phyloP scores from a whole-genome alignment of 2,888 invertebrate genomes.

The Melangyna quadrimaculata region DNA sequence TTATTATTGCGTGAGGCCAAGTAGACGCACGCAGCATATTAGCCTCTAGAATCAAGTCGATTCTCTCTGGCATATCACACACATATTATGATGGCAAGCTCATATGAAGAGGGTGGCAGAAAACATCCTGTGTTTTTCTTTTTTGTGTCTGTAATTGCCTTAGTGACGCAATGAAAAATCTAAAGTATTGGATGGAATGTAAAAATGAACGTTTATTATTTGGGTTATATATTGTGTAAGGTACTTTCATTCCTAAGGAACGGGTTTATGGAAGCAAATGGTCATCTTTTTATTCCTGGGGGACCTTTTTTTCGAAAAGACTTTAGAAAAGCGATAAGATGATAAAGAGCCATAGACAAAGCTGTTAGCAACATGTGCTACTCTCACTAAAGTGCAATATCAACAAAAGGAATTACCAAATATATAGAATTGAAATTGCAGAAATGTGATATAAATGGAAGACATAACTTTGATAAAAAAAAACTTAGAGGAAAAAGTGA shows the following conservation, averaged over 20 bases:
- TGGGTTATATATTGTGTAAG: no score
- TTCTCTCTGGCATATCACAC: neutral
- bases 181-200: slow-evolving; percentile 44
- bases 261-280: neutral
- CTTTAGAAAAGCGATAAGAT: neutral
- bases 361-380: slow-evolving; percentile 63
- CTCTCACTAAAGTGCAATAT: slow-evolving; percentile 62
- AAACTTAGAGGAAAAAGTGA: neutral
- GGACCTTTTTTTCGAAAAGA: slow-evolving; percentile 27
- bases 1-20: slow-evolving; percentile 69
- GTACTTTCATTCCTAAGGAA: neutral
- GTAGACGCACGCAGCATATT: slow-evolving; percentile 62
- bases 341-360: slow-evolving; percentile 57
- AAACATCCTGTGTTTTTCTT: neutral
- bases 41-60: slow-evolving; percentile 21
- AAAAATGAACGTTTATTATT: slow-evolving; percentile 33
- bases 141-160: slow-evolving; percentile 30
- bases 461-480: slow-evolving; percentile 39
- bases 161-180: slow-evolving; percentile 33
- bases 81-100: neutral
- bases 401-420: slow-evolving; percentile 33
- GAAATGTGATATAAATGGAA: slow-evolving; percentile 40
- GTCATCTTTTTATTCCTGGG: slow-evolving; percentile 46
- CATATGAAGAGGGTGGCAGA: neutral
- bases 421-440: slow-evolving; percentile 26